A percentile compares a stretch with the other conserved stretches of the same genome.
These are phyloP conservation scores for Ptychodera flava DNA, from an alignment of 35 echinoderm and acorn worm genomes.

Conservation along the genomic window DNA sequence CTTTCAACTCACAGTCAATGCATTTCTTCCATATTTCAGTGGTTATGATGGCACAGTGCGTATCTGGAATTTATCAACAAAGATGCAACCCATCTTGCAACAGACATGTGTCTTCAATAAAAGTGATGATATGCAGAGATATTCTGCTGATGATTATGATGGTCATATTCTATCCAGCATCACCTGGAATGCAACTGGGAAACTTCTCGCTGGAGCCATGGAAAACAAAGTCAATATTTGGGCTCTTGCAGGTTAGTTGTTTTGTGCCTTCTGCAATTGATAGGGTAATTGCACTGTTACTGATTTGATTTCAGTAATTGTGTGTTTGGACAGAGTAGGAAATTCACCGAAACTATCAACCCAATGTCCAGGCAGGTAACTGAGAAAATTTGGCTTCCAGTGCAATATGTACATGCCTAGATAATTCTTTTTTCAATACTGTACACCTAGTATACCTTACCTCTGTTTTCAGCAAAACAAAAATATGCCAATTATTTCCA, in stretches of 20 bases:
- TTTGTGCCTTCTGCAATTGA: too few relatives aligned
- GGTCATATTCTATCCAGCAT: slow-evolving; percentile 51
- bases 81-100: slow-evolving; percentile 68
- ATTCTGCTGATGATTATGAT: slow-evolving; percentile 34
- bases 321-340: too few relatives aligned
- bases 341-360: too few relatives aligned
- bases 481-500: too few relatives aligned
- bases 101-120: slow-evolving; percentile 83
- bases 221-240: slow-evolving; percentile 95
- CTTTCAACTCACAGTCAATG: not conserved
- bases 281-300: too few relatives aligned
- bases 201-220: slow-evolving; percentile 68
- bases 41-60: slow-evolving; percentile 82
- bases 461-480: too few relatives aligned
- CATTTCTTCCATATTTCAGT: slow-evolving; percentile 38
- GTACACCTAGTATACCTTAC: too few relatives aligned
- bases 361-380: too few relatives aligned
- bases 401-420: too few relatives aligned
- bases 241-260: slow-evolving; percentile 65
- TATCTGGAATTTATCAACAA: slow-evolving; percentile 50
- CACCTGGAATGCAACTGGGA: slow-evolving; percentile 78
- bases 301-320: too few relatives aligned
- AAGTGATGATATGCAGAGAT: slow-evolving; percentile 49
- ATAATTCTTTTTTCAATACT: too few relatives aligned
- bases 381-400: too few relatives aligned